These are phyloP conservation scores for Mixornis gularis DNA, from an alignment of 2,113 vertebrate species.

Conservation along the genomic window DNA sequence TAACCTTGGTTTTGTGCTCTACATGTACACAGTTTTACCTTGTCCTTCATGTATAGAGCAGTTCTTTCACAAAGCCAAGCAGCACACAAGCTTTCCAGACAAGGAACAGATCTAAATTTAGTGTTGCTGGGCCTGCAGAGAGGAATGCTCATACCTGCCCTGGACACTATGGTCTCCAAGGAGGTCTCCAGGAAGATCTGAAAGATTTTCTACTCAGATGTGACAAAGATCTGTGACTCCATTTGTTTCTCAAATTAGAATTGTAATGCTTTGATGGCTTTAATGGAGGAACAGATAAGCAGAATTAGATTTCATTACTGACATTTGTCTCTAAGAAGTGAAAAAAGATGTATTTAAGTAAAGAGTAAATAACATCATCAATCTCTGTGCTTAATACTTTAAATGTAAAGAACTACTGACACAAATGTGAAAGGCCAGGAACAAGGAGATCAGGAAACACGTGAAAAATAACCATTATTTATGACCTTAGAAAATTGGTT, in stretches of 20 bases:
- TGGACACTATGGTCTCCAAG: background rate
- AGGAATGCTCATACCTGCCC: background rate
- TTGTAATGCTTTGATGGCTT: background rate
- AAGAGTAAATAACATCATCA: background rate
- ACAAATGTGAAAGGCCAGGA: background rate
- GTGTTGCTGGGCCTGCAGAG: background rate
- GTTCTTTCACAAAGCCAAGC: background rate
- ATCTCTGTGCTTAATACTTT: background rate
- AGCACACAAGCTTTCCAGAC: background rate
- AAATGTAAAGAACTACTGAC: background rate
- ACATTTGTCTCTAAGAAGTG: background rate
- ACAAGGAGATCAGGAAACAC: background rate
- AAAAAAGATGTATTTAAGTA: background rate
- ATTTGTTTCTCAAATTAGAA: background rate
- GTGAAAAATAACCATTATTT: background rate
- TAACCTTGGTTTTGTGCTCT: background rate
- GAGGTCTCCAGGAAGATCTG: background rate
- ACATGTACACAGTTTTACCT: background rate
- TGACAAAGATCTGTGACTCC: background rate
- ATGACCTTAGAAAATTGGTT: background rate
- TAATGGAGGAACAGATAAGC: background rate
- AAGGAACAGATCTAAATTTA: background rate
- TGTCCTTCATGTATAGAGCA: background rate
- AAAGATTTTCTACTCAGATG: background rate
- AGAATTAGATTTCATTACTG: background rate